Evolutionary conservation across 2,888 invertebrate species (phyloP), one percentile per base, ranked within the genome.

Genomic region (Tinea semifulvella): DNA sequence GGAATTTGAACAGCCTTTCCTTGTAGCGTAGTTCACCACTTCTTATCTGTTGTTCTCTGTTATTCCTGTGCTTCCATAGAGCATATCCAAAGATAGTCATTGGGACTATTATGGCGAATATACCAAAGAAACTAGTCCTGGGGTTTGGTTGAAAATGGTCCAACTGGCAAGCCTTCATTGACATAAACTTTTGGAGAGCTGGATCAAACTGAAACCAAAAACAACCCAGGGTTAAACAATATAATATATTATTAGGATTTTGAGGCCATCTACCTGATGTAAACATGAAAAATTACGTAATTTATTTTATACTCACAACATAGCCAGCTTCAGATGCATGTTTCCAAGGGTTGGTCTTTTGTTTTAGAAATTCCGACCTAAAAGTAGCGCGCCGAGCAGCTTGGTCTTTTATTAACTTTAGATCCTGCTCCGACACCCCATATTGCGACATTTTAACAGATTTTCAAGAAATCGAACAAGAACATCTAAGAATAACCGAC

Each of bases 141-240:
- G 74, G 69, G 19, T 85, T 88, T 1, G 91, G 86, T 57, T 82
- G 84, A 61, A 92, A 92, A 57, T 86, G 76, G 0, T 90, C 87
- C 50, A 79, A 84, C 43, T 84, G 71, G 5, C 84, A 84, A 0
- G 84, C 84, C 63, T 85, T 85, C 87, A 92, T 85, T 0, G 93
- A 84, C 60, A 86, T 76, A 60, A 85, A 92, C 44, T 91, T 85
- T 56, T 90, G 88, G 2, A 93, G 52, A 7, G 88, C 90, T n/a
- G 88, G 73, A 68, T 95, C 95, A 64, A 94, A 90, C 95, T 95
- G 71, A 52, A 85, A 85, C 25, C 25, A 25, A 25, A n/a, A n/a
- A n/a, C n/a, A n/a, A n/a, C n/a, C n/a, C n/a, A n/a, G n/a, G n/a
- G n/a, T n/a, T n/a, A n/a, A n/a, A n/a, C n/a, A n/a, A n/a, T n/a